Percentiles rank a stretch among this genome's conserved stretches.
Evolutionary conservation across 2,113 vertebrate species (phyloP).

Genomic region (Clarias magur): DNA sequence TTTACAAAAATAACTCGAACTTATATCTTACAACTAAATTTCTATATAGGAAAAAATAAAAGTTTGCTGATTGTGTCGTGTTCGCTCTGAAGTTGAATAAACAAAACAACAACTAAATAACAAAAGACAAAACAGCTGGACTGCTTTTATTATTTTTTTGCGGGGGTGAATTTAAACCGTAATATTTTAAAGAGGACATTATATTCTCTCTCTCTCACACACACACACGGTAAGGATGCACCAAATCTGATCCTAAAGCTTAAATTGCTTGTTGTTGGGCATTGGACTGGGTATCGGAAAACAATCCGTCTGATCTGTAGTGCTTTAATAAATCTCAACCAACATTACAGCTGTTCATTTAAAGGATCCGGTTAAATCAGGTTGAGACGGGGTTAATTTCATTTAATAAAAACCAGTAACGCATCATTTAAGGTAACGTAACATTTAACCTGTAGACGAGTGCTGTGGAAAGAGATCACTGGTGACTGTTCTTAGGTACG

Average conservation of each 20-base stretch:
- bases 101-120: neutral
- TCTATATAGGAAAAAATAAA: constrained; percentile 64
- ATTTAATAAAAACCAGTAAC: neutral
- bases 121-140: neutral
- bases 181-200: neutral
- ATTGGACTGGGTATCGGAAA: neutral
- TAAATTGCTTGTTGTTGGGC: neutral
- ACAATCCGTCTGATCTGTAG: neutral
- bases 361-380: neutral
- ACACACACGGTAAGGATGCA: neutral
- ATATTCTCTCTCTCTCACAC: neutral
- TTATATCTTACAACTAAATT: constrained; percentile 64
- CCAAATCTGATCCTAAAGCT: neutral
- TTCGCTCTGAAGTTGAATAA: neutral
- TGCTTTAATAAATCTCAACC: neutral
- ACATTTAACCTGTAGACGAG: neutral
- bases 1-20: constrained; percentile 79
- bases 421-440: neutral
- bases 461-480: neutral
- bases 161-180: neutral
- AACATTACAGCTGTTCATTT: neutral
- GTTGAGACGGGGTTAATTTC: neutral
- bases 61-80: constrained; percentile 42
- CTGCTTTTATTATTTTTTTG: neutral
- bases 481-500: neutral